These are phyloP conservation scores for Platysteira castanea DNA, from an alignment of 2,113 vertebrate species.

Conservation along the genomic window DNA sequence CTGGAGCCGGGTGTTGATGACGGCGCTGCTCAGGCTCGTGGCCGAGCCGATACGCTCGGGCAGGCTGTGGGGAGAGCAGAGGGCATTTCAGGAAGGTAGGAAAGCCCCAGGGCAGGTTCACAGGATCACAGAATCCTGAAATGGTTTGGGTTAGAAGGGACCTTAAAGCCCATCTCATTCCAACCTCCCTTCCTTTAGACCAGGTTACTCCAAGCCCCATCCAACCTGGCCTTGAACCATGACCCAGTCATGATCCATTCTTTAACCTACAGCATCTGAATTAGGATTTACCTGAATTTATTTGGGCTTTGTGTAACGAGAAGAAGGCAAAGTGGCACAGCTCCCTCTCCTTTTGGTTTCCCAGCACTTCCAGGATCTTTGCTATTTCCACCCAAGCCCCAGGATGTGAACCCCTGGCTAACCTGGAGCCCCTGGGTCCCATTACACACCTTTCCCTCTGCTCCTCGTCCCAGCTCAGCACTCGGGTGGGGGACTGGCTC, in stretches of 20 bases:
- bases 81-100: accelerated
- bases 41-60: slow-evolving; percentile 72
- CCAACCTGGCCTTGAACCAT: neutral
- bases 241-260: neutral
- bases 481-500: slow-evolving; percentile 28
- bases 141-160: neutral
- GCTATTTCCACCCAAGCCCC: neutral
- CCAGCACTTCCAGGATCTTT: neutral
- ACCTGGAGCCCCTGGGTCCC: accelerated
- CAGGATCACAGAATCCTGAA: accelerated
- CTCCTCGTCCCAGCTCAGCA: slow-evolving; percentile 47
- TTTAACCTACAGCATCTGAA: neutral
- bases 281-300: neutral
- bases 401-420: accelerated
- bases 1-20: slow-evolving; percentile 81
- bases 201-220: neutral
- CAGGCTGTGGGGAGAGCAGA: slow-evolving; percentile 36
- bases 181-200: neutral
- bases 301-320: too few relatives aligned
- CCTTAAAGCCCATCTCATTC: neutral
- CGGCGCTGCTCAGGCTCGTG: slow-evolving; percentile 74
- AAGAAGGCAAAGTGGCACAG: too few relatives aligned
- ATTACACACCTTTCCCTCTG: neutral
- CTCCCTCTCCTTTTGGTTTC: neutral
- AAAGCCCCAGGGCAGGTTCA: neutral